Base-by-base conservation (phyloP, 2,888 invertebrate genomes). In the Zaprionus lineosus region DNA sequence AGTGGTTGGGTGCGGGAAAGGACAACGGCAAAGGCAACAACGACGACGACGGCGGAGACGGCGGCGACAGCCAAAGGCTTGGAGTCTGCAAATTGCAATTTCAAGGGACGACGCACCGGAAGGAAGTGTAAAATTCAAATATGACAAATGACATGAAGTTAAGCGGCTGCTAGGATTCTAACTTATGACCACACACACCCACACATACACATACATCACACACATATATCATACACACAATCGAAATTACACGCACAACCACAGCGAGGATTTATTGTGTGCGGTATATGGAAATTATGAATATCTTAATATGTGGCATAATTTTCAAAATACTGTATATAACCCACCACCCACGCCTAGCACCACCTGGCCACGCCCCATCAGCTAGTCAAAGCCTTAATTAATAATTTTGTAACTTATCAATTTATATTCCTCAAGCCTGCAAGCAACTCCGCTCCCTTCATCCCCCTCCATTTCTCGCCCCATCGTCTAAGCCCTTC, bases 51-150 rank as follows among this genome's bases (percentile, higher is more conserved):
- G 19, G 14, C 9, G 40, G 31, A 33, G 33, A 18, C 29, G 28
- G 34, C 53, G 39, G 31, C 36, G 50, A 47, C 51, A 52, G 72
- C 64, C 52, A 28, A 29, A 52, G 57, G 73, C 52, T 50, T 34
- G 48, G 67, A n/a, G n/a, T n/a, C 55, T 31, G 64, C 75, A 74
- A 82, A 82, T 81, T 84, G 74, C 78, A 84, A 77, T 75, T 81
- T 63, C 73, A 65, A 62, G 76, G 60, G 73, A 75, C n/a, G n/a
- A n/a, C 63, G 70, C 77, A 84, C 82, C 82, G 84, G 82, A 84
- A 84, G 82, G 82, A 82, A 82, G 84, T 82, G 83, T 84, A 82
- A 82, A 82, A 82, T 82, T 82, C 84, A 82, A 82, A 82, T 82
- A 84, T 82, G 82, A 82, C 82, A 82, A 84, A 84, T 82, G 82